These are phyloP conservation scores for Eupithecia subumbrata DNA, from an alignment of 2,888 invertebrate species.

Conservation along the genomic window DNA sequence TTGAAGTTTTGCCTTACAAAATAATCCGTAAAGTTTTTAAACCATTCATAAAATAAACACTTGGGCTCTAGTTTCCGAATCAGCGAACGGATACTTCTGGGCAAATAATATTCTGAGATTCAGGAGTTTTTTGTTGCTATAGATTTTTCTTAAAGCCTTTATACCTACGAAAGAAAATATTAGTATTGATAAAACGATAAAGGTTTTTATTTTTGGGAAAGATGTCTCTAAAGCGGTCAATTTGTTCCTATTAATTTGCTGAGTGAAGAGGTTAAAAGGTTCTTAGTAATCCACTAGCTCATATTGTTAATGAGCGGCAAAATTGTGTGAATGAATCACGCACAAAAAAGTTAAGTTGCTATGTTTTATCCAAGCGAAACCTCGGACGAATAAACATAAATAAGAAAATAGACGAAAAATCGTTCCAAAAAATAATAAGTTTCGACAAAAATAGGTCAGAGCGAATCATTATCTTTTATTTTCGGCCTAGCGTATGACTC, in stretches of 20 bases:
- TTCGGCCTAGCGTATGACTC: slow-evolving; percentile 25
- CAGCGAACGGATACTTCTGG: background rate
- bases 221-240: no score
- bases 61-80: background rate
- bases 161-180: background rate
- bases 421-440: background rate
- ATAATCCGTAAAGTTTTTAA: background rate
- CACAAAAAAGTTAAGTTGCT: background rate
- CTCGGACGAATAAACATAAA: background rate
- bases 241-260: no score
- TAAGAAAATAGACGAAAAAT: background rate
- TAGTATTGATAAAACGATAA: no score
- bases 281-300: no score
- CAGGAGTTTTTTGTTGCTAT: background rate
- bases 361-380: background rate
- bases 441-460: slow-evolving; percentile 18
- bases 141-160: background rate
- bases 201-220: no score
- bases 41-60: background rate
- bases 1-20: background rate
- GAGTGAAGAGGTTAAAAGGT: no score
- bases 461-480: slow-evolving; percentile 16
- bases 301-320: no score
- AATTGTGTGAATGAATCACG: background rate
- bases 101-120: background rate